A percentile compares a stretch with the other conserved stretches of the same genome.
Evolutionary conservation across 2,113 vertebrate genomes (phyloP).

Genomic region (Pampusana beccarii): DNA sequence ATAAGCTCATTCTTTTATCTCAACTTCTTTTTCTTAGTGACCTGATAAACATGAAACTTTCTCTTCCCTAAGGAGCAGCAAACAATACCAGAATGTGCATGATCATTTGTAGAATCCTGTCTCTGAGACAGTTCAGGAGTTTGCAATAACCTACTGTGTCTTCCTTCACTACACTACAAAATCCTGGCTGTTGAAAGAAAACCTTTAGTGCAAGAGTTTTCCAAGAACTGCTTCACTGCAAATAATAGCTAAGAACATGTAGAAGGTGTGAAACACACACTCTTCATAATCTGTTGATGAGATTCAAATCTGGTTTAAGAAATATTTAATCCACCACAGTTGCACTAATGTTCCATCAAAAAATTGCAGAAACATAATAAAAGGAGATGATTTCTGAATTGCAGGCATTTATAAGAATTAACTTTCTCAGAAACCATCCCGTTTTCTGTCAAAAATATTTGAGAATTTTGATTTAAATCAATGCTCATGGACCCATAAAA

Average conservation of each 20-base stretch:
- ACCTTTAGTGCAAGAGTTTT: not conserved
- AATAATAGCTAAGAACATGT: not conserved
- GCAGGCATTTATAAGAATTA: not conserved
- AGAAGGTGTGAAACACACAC: not conserved
- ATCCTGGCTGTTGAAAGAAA: not conserved
- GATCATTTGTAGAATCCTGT: not conserved
- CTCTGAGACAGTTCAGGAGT: not conserved
- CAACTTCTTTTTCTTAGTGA: not conserved
- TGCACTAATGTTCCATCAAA: not conserved
- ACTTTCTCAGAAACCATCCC: not conserved
- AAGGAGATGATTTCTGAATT: not conserved
- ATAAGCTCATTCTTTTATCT: not conserved
- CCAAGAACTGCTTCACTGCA: not conserved
- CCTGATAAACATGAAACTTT: not conserved
- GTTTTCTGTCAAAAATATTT: not conserved
- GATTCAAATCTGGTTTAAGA: not conserved
- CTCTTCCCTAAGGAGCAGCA: not conserved
- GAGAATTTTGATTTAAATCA: not conserved
- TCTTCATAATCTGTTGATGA: not conserved
- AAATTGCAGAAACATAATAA: not conserved
- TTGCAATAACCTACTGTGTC: not conserved
- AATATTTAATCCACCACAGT: not conserved
- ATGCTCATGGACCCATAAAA: not conserved
- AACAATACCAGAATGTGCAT: not conserved
- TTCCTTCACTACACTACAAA: not conserved